Evolutionary conservation across 2,888 invertebrate species (phyloP), one percentile per base, ranked within the genome.

Genomic region (Dermolepida albohirtum): DNA sequence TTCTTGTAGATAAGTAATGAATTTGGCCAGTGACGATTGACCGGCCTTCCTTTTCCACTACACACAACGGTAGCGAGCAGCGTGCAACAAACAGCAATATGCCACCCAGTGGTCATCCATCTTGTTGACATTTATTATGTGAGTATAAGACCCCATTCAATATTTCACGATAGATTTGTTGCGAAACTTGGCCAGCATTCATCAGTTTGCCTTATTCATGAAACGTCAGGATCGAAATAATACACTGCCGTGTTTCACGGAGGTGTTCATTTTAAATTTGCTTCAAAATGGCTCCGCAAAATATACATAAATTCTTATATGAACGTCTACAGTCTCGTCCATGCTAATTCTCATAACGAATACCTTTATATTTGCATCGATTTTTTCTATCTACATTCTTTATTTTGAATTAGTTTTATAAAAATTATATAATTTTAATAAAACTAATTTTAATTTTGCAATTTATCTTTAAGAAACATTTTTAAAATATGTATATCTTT

Each of bases 41-140:
- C 72, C 71, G 72, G 72, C 73, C 73, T 70, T 68, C 73, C 73
- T 70, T 68, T 70, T 68, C 71, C 71, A 72, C 50, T 55, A 41
- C 66, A 47, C 40, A 59, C 57, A 66, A 39, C 52, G 64, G 64
- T 52, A 17, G 59, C 22, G 12, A 44, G 52, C 64, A 43, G 27
- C 64, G 52, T 44, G 14, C 43, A 50, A 16, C 63, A 59, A 64
- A 54, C 64, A 41, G 71, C 74, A 77, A 79, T 78, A 80, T 79
- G 78, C 76, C 76, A 76, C 76, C 77, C 74, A 74, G 75, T 74
- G 73, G 71, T 72, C 71, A 71, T 72, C 75, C 75, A 75, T 77
- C 77, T 72, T 80, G 80, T 79, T 79, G 79, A 80, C 79, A 78
- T 76, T 78, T 76, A 77, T 77, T 76, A 73, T 72, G 79, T 80